phyloP scores from a whole-genome alignment of 1,140 invertebrate genomes.

The Tetramorium simillimum region DNA sequence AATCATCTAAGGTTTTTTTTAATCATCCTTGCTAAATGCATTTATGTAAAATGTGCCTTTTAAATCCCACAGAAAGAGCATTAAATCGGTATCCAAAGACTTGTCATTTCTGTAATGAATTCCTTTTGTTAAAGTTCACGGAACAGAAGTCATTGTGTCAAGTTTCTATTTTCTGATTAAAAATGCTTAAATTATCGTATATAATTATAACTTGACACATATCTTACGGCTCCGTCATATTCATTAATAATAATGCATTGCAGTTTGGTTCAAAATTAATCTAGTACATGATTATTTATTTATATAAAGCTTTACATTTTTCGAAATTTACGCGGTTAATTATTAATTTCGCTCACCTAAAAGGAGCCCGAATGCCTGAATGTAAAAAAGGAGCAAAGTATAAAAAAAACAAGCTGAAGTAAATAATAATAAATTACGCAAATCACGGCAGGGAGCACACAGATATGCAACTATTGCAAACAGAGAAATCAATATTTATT shows the following conservation, averaged over 20 bases:
- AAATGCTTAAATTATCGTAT: background rate
- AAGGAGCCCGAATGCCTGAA: background rate
- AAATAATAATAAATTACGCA: background rate
- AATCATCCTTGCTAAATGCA: background rate
- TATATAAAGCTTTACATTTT: background rate
- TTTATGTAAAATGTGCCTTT: background rate
- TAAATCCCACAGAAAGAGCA: background rate
- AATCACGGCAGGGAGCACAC: background rate
- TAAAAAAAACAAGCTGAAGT: background rate
- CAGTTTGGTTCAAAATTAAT: background rate
- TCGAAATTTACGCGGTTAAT: background rate
- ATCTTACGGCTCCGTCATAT: background rate
- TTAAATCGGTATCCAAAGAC: background rate
- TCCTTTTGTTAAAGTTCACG: too few species aligned
- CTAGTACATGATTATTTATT: background rate
- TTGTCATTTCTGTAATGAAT: background rate
- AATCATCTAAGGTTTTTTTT: background rate
- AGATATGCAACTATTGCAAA: background rate
- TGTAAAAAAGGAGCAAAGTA: background rate
- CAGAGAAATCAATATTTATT: background rate
- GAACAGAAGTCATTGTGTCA: background rate
- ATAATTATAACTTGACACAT: background rate
- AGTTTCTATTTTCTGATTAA: background rate
- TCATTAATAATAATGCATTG: background rate
- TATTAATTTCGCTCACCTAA: background rate